phyloP scores from a whole-genome alignment of 1,140 invertebrate species.

The Cyclina sinensis region DNA sequence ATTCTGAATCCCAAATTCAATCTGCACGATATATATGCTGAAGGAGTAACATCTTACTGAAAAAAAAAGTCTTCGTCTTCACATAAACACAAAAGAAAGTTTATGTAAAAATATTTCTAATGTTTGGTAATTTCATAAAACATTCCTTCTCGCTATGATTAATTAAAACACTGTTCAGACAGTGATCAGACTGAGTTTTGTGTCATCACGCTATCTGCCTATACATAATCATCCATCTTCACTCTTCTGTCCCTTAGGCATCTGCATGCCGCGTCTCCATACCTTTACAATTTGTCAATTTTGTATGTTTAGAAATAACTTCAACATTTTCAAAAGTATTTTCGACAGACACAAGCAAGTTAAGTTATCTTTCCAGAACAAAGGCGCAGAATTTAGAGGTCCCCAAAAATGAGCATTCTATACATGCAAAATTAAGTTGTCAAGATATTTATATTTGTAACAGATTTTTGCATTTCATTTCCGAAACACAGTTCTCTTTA shows the following conservation, averaged over 20 bases:
- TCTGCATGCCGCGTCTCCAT: not conserved
- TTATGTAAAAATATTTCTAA: not conserved
- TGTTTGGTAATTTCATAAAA: conserved; percentile 14
- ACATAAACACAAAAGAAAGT: not conserved
- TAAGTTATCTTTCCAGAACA: too few relatives aligned
- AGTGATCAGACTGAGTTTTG: not conserved
- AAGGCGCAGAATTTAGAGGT: too few relatives aligned
- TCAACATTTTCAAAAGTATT: not conserved
- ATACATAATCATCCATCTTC: conserved; percentile 37
- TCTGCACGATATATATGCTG: too few relatives aligned
- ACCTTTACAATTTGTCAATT: not conserved
- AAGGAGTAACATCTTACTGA: too few relatives aligned
- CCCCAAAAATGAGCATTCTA: too few relatives aligned
- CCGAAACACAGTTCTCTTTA: too few relatives aligned
- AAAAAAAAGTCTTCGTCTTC: too few relatives aligned
- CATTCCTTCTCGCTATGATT: conserved; percentile 1
- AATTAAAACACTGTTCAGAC: conserved; percentile 6
- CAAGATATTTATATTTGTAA: too few relatives aligned
- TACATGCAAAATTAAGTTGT: too few relatives aligned
- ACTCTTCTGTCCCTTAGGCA: not conserved
- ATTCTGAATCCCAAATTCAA: too few relatives aligned
- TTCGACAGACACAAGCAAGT: too few relatives aligned
- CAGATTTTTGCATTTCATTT: too few relatives aligned
- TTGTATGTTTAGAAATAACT: not conserved
- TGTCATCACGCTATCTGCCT: conserved; percentile 19